Evolutionary conservation across 2,113 vertebrate species (phyloP).

Genomic region (Asarcornis scutulata): DNA sequence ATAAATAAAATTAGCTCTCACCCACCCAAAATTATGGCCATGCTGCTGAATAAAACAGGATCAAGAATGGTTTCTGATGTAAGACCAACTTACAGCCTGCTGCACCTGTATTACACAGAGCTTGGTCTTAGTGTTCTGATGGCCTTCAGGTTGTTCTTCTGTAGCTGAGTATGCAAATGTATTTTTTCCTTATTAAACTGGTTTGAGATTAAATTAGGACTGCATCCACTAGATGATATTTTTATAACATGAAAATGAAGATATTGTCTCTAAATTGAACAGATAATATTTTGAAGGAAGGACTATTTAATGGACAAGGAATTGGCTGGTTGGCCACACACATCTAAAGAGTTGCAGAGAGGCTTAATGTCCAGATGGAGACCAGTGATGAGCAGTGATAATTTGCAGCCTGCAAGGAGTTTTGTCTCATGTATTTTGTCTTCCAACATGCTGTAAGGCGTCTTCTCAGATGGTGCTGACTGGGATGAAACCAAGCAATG

Average conservation of each 20-base stretch:
- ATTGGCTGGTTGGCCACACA: neutral
- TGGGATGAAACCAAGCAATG: neutral
- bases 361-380: neutral
- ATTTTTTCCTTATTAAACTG: neutral
- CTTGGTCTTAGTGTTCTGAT: neutral
- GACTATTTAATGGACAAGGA: neutral
- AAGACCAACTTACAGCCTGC: neutral
- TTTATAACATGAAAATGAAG: neutral
- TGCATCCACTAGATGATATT: neutral
- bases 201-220: neutral
- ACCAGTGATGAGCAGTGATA: neutral
- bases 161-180: neutral
- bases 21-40: neutral
- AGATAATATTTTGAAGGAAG: neutral
- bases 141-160: neutral
- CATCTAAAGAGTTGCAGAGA: neutral
- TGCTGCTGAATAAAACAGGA: neutral
- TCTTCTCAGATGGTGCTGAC: neutral
- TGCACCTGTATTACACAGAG: neutral
- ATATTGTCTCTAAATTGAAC: neutral
- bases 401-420: neutral
- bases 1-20: neutral
- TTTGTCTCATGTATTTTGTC: neutral
- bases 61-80: neutral
- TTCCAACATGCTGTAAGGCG: neutral